phyloP scores from a whole-genome alignment of 2,113 vertebrate genomes.

The Axis porcinus region DNA sequence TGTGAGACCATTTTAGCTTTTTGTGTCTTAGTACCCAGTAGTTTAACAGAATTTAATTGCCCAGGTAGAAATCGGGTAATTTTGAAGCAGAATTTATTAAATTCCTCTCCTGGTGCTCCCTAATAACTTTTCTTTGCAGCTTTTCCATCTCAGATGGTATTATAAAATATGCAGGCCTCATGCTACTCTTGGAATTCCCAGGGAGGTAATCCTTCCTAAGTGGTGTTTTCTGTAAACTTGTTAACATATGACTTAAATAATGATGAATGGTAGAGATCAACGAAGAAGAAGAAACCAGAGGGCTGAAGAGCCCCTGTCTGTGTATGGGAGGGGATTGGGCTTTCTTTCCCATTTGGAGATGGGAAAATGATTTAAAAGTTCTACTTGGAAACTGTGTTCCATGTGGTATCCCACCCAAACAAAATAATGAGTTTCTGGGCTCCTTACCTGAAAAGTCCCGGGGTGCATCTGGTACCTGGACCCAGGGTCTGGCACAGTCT shows the following conservation, averaged over 20 bases:
- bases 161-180: background rate
- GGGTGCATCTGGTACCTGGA: background rate
- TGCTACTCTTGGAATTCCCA: fast-evolving
- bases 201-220: fast-evolving
- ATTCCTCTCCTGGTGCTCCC: background rate
- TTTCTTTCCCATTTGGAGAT: background rate
- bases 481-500: background rate
- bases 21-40: background rate
- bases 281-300: background rate
- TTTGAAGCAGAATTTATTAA: background rate
- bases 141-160: background rate
- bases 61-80: background rate
- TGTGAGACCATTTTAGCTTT: background rate
- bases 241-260: background rate
- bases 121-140: background rate
- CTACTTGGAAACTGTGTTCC: background rate
- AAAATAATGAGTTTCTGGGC: background rate
- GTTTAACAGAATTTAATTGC: background rate
- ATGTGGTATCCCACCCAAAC: background rate
- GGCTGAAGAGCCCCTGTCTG: background rate
- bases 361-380: background rate
- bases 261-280: background rate
- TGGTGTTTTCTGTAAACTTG: background rate
- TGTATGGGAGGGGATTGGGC: background rate
- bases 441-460: background rate